These are phyloP conservation scores for Styela plicata DNA, from an alignment of 23 tunicate species.

Conservation along the genomic window DNA sequence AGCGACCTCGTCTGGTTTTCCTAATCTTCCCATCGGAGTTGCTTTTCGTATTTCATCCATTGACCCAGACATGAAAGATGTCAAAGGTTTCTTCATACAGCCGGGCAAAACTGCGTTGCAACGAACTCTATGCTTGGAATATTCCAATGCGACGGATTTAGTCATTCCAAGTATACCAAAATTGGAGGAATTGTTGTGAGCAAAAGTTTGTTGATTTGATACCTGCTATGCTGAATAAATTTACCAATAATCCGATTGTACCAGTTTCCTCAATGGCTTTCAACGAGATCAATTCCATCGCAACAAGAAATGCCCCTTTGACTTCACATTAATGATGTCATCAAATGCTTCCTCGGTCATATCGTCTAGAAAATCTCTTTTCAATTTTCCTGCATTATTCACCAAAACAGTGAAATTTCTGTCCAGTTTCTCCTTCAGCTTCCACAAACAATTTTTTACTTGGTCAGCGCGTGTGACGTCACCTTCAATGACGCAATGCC, in stretches of 20 bases:
- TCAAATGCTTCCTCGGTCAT: constrained; percentile 24
- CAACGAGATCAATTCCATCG: constrained; percentile 35
- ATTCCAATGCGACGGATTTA: constrained; percentile 53
- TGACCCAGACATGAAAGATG: too few relatives aligned
- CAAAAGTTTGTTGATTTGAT: neutral
- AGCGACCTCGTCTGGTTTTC: too few relatives aligned
- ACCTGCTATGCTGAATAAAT: constrained; percentile 63
- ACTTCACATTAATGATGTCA: constrained; percentile 19
- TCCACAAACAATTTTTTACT: neutral
- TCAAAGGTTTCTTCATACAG: neutral
- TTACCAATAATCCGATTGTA: constrained; percentile 22
- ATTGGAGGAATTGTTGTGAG: constrained; percentile 74
- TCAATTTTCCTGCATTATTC: constrained; percentile 40
- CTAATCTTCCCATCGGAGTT: too few relatives aligned
- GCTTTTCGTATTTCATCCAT: too few relatives aligned
- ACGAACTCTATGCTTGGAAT: constrained; percentile 11
- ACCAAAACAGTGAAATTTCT: constrained; percentile 20
- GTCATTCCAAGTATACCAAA: constrained; percentile 72
- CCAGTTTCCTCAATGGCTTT: constrained; percentile 20
- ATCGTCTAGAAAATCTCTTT: neutral
- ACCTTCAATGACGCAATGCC: neutral
- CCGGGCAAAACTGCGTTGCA: constrained; percentile 3
- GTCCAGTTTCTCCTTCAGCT: neutral
- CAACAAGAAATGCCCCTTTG: constrained; percentile 46
- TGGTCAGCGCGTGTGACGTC: constrained; percentile 8